Evolutionary conservation across 2,113 vertebrate species (phyloP), one percentile per base, ranked within the genome.

Genomic region (Natator depressus): DNA sequence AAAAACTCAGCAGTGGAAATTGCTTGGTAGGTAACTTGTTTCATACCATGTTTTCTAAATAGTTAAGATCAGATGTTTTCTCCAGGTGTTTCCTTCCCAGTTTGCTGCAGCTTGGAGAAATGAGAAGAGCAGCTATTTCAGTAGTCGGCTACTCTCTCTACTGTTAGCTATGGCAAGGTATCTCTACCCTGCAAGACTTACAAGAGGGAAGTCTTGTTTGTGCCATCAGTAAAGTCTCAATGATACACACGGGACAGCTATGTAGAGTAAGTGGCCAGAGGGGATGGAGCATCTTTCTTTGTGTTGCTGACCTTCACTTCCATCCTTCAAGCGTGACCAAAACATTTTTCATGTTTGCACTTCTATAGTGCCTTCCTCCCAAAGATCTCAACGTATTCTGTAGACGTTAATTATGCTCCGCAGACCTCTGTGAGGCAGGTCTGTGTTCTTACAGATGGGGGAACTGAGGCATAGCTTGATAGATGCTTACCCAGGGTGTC

Each of bases 1-100:
- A 91, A 99, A 99, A 87, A 98, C 97, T 22, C 99, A 99, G 97
- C 99, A 99, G 96, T 99, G 99, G 99, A 99, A 99, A 84, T 98
- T 99, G 98, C 98, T 99, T 3, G 98, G 99, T 99, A 97, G 98
- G 98, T 98, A 16, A 46, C 79, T 88, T 78, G 2, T 57, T 31
- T 24, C 87, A 29, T 31, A 42, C 14, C 75, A 0, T 10, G 7
- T 17, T 8, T 47, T 54, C 47, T 0, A 42, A 50, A 0, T 10
- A 84, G 29, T 47, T 49, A 25, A 31, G 8, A 11, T 75, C 80
- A 2, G 1, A 29, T 25, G 3, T 84, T 82, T 80, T 88, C 50
- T 90, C 11, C 3, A 49, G 54, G 47, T 13, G 22, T 91, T 89
- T 0, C 8, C 31, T 62, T 90, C 55, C 4, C 24, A 17, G 17